Base-by-base conservation (phyloP, 2,113 vertebrate genomes). In the Odobenus rosmarus region DNA sequence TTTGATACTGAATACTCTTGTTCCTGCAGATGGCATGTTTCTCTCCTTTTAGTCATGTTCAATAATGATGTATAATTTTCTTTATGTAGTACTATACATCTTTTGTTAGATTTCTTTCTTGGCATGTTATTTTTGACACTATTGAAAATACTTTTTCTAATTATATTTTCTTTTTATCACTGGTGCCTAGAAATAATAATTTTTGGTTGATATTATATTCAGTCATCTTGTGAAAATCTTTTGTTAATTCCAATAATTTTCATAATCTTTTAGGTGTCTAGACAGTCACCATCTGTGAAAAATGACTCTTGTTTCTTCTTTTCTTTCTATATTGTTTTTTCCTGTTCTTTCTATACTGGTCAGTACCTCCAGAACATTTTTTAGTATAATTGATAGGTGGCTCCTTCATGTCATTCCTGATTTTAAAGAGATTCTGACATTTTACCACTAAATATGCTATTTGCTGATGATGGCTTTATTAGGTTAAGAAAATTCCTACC, bases 101-200 rank as follows among this genome's bases (percentile, higher is more conserved):
- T 84, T 84, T 59, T 96, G 14, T 94, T 95, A 76, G 42, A 59
- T 87, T 82, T 76, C 42, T 46, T 93, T 87, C 57, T 91, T 95
- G 36, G 7, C 76, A 23, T 80, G 6, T 42, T 67, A 26, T 64
- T 93, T 93, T 77, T 69, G 26, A 96, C 61, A 19, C 33, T 95
- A 42, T 67, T 87, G 19, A 94, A 93, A 90, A 85, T 82, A 87
- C 26, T 91, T 92, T 94, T 94, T 71, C 91, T 71, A 33, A 62
- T 83, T 92, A 14, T 82, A 31, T 42, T 88, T 94, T 83, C 71
- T 71, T 18, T 64, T 91, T 61, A 81, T 81, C 15, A 57, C 23
- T 72, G 9, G 33, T 46, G 12, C 53, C 59, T 72, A 51, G 59
- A 90, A 93, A 83, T 83, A 15, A 31, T 85, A 2, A 61, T 69